Conservation (phyloP, 2,888 invertebrate genomes). For the Dryococelus australis region DNA sequence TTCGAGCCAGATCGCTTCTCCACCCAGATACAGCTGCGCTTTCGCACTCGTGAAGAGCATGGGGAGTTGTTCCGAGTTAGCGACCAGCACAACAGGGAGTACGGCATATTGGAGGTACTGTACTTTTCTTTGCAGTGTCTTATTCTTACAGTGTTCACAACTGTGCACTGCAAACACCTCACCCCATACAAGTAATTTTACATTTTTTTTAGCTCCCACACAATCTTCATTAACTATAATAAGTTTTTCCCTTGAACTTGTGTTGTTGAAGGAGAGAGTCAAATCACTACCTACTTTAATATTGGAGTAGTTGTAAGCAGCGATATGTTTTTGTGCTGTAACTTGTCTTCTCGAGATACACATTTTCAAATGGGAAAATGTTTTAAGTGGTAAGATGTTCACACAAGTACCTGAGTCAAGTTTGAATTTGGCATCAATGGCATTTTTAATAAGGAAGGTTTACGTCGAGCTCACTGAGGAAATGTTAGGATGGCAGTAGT, state of each 20-base stretch:
- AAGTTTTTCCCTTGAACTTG: background rate
- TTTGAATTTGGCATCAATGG: too few relatives aligned
- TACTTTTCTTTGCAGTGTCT: background rate
- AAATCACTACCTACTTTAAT: background rate
- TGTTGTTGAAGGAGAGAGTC: background rate
- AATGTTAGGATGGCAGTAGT: background rate
- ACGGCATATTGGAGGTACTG: conserved; percentile 81
- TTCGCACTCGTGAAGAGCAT: conserved; percentile 91
- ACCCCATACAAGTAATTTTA: too few relatives aligned
- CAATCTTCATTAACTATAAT: background rate
- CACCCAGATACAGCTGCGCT: conserved; percentile 91
- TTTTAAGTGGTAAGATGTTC: too few relatives aligned
- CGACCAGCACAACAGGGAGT: conserved; percentile 93
- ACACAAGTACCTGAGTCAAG: too few relatives aligned
- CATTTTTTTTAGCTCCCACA: background rate
- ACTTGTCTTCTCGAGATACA: background rate
- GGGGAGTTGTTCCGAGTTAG: conserved; percentile 94
- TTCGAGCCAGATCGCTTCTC: conserved; percentile 93
- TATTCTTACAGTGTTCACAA: background rate
- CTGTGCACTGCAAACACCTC: background rate
- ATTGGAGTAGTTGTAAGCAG: background rate
- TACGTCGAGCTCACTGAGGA: background rate
- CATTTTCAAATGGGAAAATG: background rate
- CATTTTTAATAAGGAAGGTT: background rate
- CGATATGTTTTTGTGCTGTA: background rate